Percentiles rank a stretch among this genome's conserved stretches.
phyloP scores from a whole-genome alignment of 92 coral and sea anemone genomes.

The Epizoanthus scotinus region DNA sequence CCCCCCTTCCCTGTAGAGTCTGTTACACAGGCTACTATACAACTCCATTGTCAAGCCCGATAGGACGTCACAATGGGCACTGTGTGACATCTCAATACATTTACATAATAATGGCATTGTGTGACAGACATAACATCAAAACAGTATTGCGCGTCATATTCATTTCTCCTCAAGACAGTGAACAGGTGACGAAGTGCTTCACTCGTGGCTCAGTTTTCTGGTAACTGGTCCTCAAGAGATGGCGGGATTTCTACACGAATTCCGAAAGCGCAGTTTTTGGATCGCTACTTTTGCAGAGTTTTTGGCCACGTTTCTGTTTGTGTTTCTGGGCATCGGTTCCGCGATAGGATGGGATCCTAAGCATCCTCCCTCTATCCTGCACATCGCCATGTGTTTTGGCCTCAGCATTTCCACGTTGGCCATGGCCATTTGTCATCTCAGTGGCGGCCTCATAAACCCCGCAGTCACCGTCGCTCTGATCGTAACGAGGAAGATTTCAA shows the following conservation, averaged over 20 bases:
- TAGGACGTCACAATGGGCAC: too few species aligned
- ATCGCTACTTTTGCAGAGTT: slow-evolving; percentile 75
- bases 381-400: slow-evolving; percentile 85
- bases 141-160: too few species aligned
- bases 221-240: not conserved
- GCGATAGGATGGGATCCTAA: slow-evolving; percentile 71
- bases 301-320: slow-evolving; percentile 83
- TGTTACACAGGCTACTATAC: too few species aligned
- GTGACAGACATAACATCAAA: too few species aligned
- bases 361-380: slow-evolving; percentile 77
- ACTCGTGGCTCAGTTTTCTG: too few species aligned
- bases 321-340: slow-evolving; percentile 88
- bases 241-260: slow-evolving; percentile 11
- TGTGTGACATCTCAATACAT: too few species aligned
- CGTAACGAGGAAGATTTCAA: slow-evolving; percentile 71
- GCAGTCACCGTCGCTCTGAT: slow-evolving; percentile 88
- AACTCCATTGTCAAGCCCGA: too few species aligned
- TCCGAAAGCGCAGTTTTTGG: slow-evolving; percentile 65
- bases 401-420: slow-evolving; percentile 83
- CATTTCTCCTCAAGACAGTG: too few species aligned
- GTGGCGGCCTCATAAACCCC: slow-evolving; percentile 95
- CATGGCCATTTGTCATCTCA: slow-evolving; percentile 79
- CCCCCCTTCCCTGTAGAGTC: too few species aligned
- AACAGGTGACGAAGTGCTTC: too few species aligned
- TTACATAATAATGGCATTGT: too few species aligned